Evolutionary conservation across 1,140 invertebrate species (phyloP).

Genomic region (Tetragonula clypearis): DNA sequence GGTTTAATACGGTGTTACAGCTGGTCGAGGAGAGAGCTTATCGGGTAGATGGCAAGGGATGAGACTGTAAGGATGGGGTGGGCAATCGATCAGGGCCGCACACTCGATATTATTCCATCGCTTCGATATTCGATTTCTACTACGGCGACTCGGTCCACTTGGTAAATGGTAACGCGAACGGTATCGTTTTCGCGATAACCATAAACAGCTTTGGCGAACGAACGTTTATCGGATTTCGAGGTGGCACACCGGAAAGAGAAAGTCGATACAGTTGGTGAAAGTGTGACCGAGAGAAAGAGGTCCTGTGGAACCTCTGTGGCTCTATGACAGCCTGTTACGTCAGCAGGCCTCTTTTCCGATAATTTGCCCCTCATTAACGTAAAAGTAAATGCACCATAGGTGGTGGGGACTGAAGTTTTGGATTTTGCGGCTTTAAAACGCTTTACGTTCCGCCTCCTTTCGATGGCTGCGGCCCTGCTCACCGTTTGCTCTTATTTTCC

Average conservation of each 20-base stretch:
- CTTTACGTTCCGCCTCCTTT: background rate
- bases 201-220: conserved; percentile 36
- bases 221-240: conserved; percentile 53
- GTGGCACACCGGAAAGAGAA: conserved; percentile 39
- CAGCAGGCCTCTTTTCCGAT: conserved; percentile 75
- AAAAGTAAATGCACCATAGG: conserved; percentile 36
- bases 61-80: conserved; percentile 18
- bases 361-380: conserved; percentile 77
- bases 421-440: conserved; percentile 9
- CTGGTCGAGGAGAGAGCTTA: background rate
- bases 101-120: background rate
- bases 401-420: conserved; percentile 11
- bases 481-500: conserved; percentile 65
- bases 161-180: background rate
- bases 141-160: background rate
- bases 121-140: conserved; percentile 11
- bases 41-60: background rate
- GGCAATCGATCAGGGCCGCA: conserved; percentile 50
- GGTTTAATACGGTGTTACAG: background rate
- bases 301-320: conserved; percentile 66
- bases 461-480: conserved; percentile 56
- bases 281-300: conserved; percentile 52
- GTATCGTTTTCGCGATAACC: conserved; percentile 39
- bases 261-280: conserved; percentile 24
- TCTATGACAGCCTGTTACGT: conserved; percentile 72